phyloP scores from a whole-genome alignment of 1,140 invertebrate species.

The Euura saliciscinereae region DNA sequence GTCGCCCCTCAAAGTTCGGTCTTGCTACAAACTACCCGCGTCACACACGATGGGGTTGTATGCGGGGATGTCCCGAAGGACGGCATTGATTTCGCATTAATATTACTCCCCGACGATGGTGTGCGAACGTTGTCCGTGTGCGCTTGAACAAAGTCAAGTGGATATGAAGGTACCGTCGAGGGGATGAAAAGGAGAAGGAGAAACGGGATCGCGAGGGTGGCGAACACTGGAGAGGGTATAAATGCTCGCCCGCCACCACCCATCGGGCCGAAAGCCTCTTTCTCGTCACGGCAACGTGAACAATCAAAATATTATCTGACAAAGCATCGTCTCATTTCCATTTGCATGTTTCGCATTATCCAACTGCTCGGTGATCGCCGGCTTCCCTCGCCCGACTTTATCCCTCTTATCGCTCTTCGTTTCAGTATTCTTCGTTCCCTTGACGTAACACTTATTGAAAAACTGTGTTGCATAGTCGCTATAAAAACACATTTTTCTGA shows the following conservation, averaged over 20 bases:
- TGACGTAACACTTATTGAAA: too few relatives aligned
- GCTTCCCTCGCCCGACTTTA: neutral
- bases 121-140: constrained; percentile 13
- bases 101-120: constrained; percentile 28
- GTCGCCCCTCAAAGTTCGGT: neutral
- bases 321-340: constrained; percentile 44
- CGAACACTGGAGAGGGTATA: neutral
- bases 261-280: constrained; percentile 21
- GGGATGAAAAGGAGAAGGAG: neutral
- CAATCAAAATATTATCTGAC: constrained; percentile 47
- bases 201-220: neutral
- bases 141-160: neutral
- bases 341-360: constrained; percentile 46
- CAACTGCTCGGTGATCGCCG: constrained; percentile 35
- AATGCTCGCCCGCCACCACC: neutral
- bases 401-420: too few relatives aligned
- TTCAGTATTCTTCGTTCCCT: too few relatives aligned
- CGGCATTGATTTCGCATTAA: constrained; percentile 26
- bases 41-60: neutral
- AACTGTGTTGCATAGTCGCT: too few relatives aligned
- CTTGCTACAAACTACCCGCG: neutral
- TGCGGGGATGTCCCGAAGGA: constrained; percentile 14
- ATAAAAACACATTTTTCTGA: too few relatives aligned
- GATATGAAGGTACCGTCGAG: neutral
- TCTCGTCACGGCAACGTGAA: constrained; percentile 29